Evolutionary conservation across 2,797 vertebrate genomes (phyloP).

Genomic region (Chiloscyllium punctatum): DNA sequence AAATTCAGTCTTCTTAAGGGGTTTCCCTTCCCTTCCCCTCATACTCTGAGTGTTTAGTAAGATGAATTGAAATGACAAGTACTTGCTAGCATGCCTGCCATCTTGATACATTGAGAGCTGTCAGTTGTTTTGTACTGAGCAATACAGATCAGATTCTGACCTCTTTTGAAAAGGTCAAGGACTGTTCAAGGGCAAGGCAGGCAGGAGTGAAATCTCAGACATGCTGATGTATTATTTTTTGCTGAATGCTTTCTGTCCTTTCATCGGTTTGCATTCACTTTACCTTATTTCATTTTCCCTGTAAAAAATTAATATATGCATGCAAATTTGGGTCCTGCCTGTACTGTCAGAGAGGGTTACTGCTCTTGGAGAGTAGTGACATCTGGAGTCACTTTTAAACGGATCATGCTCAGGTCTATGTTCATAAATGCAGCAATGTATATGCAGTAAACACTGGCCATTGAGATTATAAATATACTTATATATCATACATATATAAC

Average conservation of each 20-base stretch:
- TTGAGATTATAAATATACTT: neutral
- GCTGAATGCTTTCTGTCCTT: conserved; percentile 13
- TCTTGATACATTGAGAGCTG: conserved; percentile 54
- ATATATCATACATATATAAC: neutral
- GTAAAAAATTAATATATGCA: conserved; percentile 30
- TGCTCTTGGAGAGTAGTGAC: conserved; percentile 12
- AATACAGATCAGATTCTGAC: conserved; percentile 49
- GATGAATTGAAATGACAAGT: conserved; percentile 57
- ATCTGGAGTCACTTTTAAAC: conserved; percentile 30
- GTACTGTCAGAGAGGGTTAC: conserved; percentile 4
- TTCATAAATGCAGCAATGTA: neutral
- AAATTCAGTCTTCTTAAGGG: neutral
- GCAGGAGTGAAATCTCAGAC: neutral
- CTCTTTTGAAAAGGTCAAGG: conserved; percentile 51
- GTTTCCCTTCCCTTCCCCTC: conserved; percentile 37
- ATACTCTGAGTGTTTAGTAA: conserved; percentile 48
- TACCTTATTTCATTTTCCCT: neutral
- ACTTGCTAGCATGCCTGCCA: conserved; percentile 50
- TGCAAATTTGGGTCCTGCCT: conserved; percentile 30
- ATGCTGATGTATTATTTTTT: conserved; percentile 28
- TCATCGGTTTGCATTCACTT: conserved; percentile 21
- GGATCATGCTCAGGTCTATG: neutral
- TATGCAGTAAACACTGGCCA: neutral
- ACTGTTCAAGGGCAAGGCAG: conserved; percentile 43
- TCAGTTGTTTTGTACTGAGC: conserved; percentile 39